Conservation (phyloP, 2,888 invertebrate species). For the Macrophya alboannulata region DNA sequence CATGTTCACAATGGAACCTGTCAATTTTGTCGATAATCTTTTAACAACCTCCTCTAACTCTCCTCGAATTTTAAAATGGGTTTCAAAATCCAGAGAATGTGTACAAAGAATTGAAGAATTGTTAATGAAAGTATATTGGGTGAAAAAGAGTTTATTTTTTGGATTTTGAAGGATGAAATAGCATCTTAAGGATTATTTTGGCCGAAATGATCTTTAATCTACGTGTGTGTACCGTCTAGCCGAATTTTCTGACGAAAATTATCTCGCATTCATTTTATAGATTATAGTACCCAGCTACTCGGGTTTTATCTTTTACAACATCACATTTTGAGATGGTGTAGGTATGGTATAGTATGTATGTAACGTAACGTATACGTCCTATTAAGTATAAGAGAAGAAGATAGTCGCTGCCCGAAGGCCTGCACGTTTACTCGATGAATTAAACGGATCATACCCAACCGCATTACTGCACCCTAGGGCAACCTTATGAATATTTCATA, state of each 20-base stretch:
- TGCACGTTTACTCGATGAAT: conserved; percentile 44
- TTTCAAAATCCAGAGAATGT: too few species aligned
- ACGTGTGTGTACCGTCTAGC: background rate
- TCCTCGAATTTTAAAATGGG: too few species aligned
- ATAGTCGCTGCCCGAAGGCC: conserved; percentile 20
- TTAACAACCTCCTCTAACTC: too few species aligned
- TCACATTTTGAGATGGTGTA: background rate
- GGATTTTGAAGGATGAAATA: too few species aligned
- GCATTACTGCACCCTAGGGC: conserved; percentile 41
- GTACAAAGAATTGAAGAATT: too few species aligned
- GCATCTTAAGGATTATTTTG: background rate
- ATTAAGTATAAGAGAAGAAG: conserved; percentile 25
- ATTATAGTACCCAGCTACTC: background rate
- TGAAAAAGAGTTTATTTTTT: too few species aligned
- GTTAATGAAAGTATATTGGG: too few species aligned
- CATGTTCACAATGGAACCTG: too few species aligned
- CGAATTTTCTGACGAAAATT: background rate
- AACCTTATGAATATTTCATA: conserved; percentile 48
- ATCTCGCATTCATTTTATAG: conserved; percentile 5
- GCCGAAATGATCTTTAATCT: background rate
- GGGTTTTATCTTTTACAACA: background rate
- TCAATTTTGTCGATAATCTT: too few species aligned
- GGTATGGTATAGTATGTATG: background rate
- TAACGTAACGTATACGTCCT: background rate
- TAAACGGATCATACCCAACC: conserved; percentile 44